Conservation (phyloP, 2,797 vertebrate species). For the Nyctalus aviator region DNA sequence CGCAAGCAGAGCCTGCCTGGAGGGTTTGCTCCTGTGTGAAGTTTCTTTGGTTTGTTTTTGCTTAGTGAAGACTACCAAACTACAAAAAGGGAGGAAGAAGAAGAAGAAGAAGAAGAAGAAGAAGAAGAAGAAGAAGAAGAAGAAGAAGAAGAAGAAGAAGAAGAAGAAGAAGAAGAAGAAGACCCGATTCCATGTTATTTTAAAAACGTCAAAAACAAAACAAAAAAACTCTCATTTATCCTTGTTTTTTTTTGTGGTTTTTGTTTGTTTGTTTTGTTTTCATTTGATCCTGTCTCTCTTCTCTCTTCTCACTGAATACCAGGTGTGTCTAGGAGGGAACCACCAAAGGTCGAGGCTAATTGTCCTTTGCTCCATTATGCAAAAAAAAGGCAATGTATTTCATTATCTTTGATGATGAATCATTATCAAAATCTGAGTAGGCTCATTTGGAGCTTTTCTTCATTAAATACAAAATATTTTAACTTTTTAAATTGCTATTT, state of each 20-base stretch:
- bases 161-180: background rate
- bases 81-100: background rate
- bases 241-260: background rate
- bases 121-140: too few species aligned
- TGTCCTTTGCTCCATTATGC: background rate
- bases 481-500: background rate
- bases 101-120: too few species aligned
- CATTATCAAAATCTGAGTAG: background rate
- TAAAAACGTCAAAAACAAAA: background rate
- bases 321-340: background rate
- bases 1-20: background rate
- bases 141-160: too few species aligned
- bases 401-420: background rate
- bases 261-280: background rate
- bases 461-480: background rate
- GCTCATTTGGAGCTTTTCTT: background rate
- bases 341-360: background rate
- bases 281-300: background rate
- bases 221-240: background rate
- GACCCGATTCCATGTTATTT: background rate
- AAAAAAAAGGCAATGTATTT: background rate
- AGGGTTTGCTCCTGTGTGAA: background rate
- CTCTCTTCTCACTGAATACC: background rate
- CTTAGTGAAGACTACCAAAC: background rate
- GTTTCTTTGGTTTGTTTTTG: slow-evolving; percentile 19